Conservation (phyloP, 2,113 vertebrate species). For the Burhinus oedicnemus region DNA sequence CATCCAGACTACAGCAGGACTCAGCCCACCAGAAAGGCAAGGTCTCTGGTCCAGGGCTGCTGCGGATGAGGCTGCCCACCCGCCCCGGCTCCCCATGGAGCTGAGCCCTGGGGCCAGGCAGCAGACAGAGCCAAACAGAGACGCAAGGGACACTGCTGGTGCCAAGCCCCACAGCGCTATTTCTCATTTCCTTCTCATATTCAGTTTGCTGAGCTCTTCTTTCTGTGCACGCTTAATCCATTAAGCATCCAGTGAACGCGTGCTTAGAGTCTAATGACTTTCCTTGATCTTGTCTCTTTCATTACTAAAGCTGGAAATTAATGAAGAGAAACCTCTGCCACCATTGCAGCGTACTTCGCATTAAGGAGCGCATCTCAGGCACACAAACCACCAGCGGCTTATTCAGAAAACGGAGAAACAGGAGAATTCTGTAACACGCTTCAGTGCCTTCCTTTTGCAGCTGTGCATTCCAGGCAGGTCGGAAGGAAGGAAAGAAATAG, state of each 20-base stretch:
- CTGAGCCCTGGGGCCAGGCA: neutral
- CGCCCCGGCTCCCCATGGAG: no score
- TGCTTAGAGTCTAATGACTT: neutral
- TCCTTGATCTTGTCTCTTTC: neutral
- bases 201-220: neutral
- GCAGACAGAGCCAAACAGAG: rapidly evolving
- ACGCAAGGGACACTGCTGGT: rapidly evolving
- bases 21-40: neutral
- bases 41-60: neutral
- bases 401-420: rapidly evolving
- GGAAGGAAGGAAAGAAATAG: neutral
- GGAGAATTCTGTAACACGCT: neutral
- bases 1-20: rapidly evolving
- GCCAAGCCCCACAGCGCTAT: neutral
- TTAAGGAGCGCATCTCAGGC: neutral
- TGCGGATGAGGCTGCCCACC: neutral
- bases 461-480: no score
- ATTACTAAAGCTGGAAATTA: neutral
- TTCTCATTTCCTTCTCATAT: neutral
- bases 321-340: neutral
- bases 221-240: neutral
- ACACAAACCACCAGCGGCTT: neutral
- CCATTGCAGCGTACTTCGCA: rapidly evolving
- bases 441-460: neutral
- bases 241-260: neutral